These are phyloP conservation scores for Taxidea taxus DNA, from an alignment of 2,113 vertebrate genomes.

Conservation along the genomic window DNA sequence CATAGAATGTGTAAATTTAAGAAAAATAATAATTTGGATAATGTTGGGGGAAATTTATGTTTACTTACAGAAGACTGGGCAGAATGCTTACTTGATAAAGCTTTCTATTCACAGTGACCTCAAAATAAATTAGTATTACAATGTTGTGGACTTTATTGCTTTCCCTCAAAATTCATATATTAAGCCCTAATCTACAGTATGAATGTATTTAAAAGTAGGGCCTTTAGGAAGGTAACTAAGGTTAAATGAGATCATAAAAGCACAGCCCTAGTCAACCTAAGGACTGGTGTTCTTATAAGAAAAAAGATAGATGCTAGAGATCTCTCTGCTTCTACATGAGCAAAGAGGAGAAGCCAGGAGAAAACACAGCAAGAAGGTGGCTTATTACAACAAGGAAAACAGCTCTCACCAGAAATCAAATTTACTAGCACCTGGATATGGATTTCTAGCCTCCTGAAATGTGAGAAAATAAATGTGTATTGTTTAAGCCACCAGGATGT, in stretches of 20 bases:
- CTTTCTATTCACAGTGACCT: background rate
- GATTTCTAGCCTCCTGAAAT: background rate
- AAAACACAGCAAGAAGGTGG: background rate
- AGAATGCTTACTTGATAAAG: background rate
- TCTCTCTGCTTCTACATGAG: background rate
- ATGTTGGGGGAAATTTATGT: background rate
- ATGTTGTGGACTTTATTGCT: background rate
- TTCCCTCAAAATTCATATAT: background rate
- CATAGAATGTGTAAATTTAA: background rate
- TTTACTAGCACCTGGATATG: background rate
- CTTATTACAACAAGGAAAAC: background rate
- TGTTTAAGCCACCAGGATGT: background rate
- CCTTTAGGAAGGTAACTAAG: background rate
- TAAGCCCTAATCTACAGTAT: background rate
- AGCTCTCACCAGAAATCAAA: background rate
- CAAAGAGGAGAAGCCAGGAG: background rate
- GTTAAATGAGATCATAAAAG: background rate
- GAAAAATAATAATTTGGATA: background rate
- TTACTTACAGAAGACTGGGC: background rate
- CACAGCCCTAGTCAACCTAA: background rate
- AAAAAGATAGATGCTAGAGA: background rate
- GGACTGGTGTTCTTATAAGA: background rate
- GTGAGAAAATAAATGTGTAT: background rate
- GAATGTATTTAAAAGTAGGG: background rate
- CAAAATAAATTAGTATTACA: background rate